A percentile compares a stretch with the other conserved stretches of the same genome.
phyloP scores from a whole-genome alignment of 2,888 invertebrate species.

The Agrochola litura region DNA sequence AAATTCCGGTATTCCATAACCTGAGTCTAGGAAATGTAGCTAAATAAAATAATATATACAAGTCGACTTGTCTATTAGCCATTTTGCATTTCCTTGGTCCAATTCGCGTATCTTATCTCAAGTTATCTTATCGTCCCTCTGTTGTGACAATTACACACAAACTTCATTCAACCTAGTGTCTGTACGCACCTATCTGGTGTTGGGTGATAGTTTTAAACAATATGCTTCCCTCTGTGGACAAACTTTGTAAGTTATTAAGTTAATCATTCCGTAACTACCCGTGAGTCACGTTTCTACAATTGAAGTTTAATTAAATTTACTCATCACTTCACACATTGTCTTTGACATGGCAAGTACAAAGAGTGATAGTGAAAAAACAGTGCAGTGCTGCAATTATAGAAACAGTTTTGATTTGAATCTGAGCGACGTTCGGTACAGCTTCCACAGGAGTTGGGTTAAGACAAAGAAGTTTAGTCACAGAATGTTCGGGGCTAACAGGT shows the following conservation, averaged over 20 bases:
- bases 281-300: slow-evolving; percentile 50
- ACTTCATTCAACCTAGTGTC: slow-evolving; percentile 29
- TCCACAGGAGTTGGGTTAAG: slow-evolving; percentile 78
- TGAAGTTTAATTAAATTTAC: slow-evolving; percentile 20
- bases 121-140: slow-evolving; percentile 62
- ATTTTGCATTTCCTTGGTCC: slow-evolving; percentile 81
- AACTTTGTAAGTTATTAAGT: slow-evolving; percentile 14
- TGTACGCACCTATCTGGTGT: slow-evolving; percentile 31
- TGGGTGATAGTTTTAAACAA: slow-evolving; percentile 27
- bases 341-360: slow-evolving; percentile 57
- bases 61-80: slow-evolving; percentile 23
- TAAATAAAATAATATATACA: slow-evolving; percentile 16
- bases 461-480: slow-evolving; percentile 78
- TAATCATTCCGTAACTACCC: not conserved
- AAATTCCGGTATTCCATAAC: not conserved
- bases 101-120: slow-evolving; percentile 82
- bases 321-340: slow-evolving; percentile 47
- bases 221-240: slow-evolving; percentile 3
- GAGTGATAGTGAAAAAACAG: slow-evolving; percentile 67
- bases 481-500: slow-evolving; percentile 80
- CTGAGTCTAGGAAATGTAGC: not conserved
- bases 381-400: slow-evolving; percentile 74
- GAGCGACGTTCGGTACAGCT: slow-evolving; percentile 75
- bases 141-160: slow-evolving; percentile 48
- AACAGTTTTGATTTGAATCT: slow-evolving; percentile 70